Base-by-base conservation (phyloP, 2,113 vertebrate species). In the Pachyramphus minor region DNA sequence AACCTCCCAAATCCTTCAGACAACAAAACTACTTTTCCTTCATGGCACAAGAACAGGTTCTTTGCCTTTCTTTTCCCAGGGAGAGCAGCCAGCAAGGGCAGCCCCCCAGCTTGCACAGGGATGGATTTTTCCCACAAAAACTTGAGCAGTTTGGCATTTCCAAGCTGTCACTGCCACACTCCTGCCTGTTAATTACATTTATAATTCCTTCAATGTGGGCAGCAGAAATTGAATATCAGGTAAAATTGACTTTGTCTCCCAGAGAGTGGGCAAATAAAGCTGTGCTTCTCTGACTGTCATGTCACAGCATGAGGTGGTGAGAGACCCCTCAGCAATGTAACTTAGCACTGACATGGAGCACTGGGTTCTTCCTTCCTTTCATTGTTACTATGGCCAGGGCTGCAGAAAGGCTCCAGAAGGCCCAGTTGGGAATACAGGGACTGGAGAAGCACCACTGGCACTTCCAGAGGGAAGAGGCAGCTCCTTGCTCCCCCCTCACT, bases 341-440 rank as follows among this genome's bases (percentile, higher is more conserved):
- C 6, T 62, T 9, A 44, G 6, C 49, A 6, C 58, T 41, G 14
- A 7, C 52, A 41, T 1, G 22, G 69, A 64, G n/a, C 3, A 25
- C 77, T 60, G 85, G 24, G 9, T 16, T 52, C 27, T 53, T 47
- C 8, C 58, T 52, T n/a, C 66, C 9, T 56, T n/a, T 13, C 8
- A 12, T 13, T 58, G 49, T 16, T 13, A 2, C 12, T 15, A 0
- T 8, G 25, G 44, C 42, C 39, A 17, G 17, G 50, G 7, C 30
- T 49, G n/a, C 3, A 21, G 47, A 19, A 8, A 52, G 52, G 52
- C 20, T 33, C 25, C 58, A 23, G 47, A 25, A 42, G 1, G 7
- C 18, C 0, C 2, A 4, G 42, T 28, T 4, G 18, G 50, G 62
- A 24, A 20, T 16, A 13, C 5, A 20, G n/a, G 11, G 11, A 12